Base-by-base conservation (phyloP, 2,113 vertebrate species). In the Rhipidura dahli region DNA sequence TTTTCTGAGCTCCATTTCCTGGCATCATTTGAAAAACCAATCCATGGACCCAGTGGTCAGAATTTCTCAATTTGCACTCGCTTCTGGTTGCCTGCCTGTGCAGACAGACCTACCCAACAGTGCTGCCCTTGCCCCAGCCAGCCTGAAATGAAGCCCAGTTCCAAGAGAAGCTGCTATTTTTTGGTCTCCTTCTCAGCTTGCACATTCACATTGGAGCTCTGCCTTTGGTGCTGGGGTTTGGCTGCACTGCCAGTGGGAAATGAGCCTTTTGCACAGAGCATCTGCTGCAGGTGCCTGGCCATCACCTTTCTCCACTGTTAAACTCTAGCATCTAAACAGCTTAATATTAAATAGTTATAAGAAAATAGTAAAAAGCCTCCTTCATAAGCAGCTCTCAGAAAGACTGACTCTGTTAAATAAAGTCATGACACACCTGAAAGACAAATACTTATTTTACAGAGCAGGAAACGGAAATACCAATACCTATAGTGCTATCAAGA, bases 391-490 rank as follows among this genome's bases (percentile, higher is more conserved):
- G 51, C 26, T 81, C 82, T 81, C 44, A 57, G n/a, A 59, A 75
- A 76, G 40, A 51, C 24, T 86, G 71, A 79, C 0, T 0, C 19
- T 89, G 60, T 71, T 96, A 87, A 90, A 76, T 57, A 82, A 70
- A 89, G 31, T 65, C 40, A 39, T 6, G 63, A 87, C 78, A 91
- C 60, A 60, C 84, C 93, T 87, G 50, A 45, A 91, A 89, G 61
- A 83, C 59, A 96, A 95, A 94, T 44, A 81, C 6, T 3, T 63
- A 47, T 49, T 94, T 90, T 71, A 81, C n/a, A 50, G 44, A 90
- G 56, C 45, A 77, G 72, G 75, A 89, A 95, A 90, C 72, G 30
- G 70, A 85, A 87, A 79, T 18, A 77, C 13, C 59, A 37, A 20
- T 57, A 51, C 30, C 49, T 83, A 66, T 8, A 81, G 26, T 3